Percentiles rank a stretch among this genome's conserved stretches.
These are phyloP conservation scores for Thaumatotibia leucotreta DNA, from an alignment of 1,140 invertebrate species.

Conservation along the genomic window DNA sequence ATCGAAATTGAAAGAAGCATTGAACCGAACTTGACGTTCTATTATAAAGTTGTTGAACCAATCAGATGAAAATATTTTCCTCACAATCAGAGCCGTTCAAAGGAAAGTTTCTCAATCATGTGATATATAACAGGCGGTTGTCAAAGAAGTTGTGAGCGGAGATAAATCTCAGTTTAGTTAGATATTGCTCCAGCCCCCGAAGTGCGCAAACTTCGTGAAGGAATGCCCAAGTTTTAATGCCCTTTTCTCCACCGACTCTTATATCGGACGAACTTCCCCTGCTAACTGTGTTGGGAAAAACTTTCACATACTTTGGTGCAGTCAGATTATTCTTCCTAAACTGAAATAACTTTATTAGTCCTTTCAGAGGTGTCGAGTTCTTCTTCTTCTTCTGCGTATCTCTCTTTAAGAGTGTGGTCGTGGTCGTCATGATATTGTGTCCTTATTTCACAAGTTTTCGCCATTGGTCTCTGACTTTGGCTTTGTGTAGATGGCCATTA, in stretches of 20 bases:
- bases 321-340: background rate
- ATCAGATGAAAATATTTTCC: conserved; percentile 24
- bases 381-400: too few species aligned
- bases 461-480: too few species aligned
- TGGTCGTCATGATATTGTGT: too few species aligned
- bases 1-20: background rate
- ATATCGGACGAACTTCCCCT: conserved; percentile 42
- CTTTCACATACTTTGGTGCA: background rate
- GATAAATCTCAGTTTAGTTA: conserved; percentile 60
- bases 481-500: too few species aligned
- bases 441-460: too few species aligned
- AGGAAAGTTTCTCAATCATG: conserved; percentile 36
- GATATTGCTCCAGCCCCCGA: conserved; percentile 46
- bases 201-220: conserved; percentile 39
- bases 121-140: conserved; percentile 47
- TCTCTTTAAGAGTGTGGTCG: too few species aligned
- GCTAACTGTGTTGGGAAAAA: background rate
- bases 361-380: background rate
- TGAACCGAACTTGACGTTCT: background rate
- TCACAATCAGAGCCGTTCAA: conserved; percentile 7
- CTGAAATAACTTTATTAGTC: background rate
- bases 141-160: conserved; percentile 53
- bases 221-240: conserved; percentile 63
- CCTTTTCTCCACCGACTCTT: conserved; percentile 45
- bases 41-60: conserved; percentile 19